Base-by-base conservation (phyloP, 2,888 invertebrate species). In the Lordiphosa andalusiaca region DNA sequence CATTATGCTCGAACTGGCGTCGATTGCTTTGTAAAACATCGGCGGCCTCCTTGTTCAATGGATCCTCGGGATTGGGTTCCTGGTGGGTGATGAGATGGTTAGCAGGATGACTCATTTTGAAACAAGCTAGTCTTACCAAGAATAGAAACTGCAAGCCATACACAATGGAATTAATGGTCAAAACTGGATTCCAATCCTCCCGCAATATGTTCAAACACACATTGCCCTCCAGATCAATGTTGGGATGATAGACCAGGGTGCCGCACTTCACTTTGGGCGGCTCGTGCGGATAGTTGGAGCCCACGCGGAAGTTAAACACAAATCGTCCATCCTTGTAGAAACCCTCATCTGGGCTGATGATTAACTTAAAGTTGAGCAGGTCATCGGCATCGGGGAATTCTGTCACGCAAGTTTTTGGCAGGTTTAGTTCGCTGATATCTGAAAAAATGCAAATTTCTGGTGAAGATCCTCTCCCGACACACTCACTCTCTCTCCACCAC, bases 51-150 rank as follows among this genome's bases (percentile, higher is more conserved):
- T 98, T 98, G 90, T 99, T 99, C 75, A 99, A 90, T 7, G 98
- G 99, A 91, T 99, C 99, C 90, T 99, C 98, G 2, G 98, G 98
- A 91, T 99, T 99, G 46, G 98, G 99, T 91, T 99, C 99, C 97
- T 97, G 85, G 16, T 41, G 6, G 25, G 6, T 13, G 16, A 16
- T 36, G 42, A 59, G 42, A 21, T 9, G 2, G n/a, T 2, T 2
- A 36, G 40, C 10, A n/a, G 16, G 2, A 48, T 21, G 12, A 13
- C 25, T 47, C 0, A 30, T 35, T 35, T 33, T 4, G 4, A 16
- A 12, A 1, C 10, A 7, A 2, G 7, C 6, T 6, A 6, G 19
- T 6, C 10, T 35, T n/a, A 96, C 97, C 93, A 98, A 91, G 90
- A 98, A 98, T 87, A 98, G 93, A 92, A 98, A 98, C 90, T 98